Evolutionary conservation across 1,140 invertebrate species (phyloP), one percentile per base, ranked within the genome.

Genomic region (Cotesia chilonis): DNA sequence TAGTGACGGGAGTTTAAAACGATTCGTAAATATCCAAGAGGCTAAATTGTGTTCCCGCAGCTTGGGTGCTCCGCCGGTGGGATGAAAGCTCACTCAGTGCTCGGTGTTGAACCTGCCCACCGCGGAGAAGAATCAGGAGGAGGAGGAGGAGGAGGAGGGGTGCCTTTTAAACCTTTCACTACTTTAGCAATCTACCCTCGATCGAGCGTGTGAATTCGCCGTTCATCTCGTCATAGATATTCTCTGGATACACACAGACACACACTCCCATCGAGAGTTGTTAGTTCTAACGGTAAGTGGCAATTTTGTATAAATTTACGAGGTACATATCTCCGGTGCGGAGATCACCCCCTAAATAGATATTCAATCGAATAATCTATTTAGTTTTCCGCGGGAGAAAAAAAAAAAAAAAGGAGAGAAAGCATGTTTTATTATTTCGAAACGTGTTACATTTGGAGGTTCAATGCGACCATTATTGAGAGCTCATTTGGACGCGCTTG

Each of bases 271-370:
- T 10, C 41, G 51, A 14, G 12, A 68, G 51, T 55, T 68, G 66
- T 68, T 68, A 52, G 52, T 28, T 47, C 52, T 68, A 68, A 54
- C 51, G 20, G 51, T 68, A 68, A 68, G 66, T 68, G 51, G 66
- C 66, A 68, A 68, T 68, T 68, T 68, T 55, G 51, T 35, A 55
- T 68, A 55, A 68, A 68, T 68, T 68, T 68, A 68, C 66, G 66
- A 68, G 64, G 5, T 28, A 61, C 28, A 12, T 64, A 54, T 68
- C 12, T 55, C 10, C 17, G n/a, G 47, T 14, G 7, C 47, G 10
- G 47, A 17, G 52, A 38, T 68, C 66, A 68, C 17, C 5, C 41
- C 47, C 28, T 68, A 37, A 68, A 68, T 64, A 63, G 17, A 55
- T 67, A 68, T 55, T 51, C 64, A 52, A 66, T 66, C 64, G 41